Percentiles rank a stretch among this genome's conserved stretches.
Evolutionary conservation across 1,140 invertebrate genomes (phyloP).

Genomic region (Formica exsecta): DNA sequence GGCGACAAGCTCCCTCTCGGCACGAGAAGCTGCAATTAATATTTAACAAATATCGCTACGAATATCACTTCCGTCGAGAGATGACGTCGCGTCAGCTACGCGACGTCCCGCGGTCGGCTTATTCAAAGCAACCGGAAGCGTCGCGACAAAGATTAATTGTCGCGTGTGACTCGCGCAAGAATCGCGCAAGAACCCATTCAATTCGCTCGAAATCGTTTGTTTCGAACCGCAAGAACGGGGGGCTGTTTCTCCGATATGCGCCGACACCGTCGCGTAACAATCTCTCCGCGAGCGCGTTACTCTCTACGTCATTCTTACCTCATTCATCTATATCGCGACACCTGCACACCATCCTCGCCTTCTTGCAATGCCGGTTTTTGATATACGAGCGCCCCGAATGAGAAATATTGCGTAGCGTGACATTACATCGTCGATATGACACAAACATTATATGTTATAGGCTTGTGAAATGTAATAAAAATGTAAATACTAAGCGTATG

Average conservation of each 20-base stretch:
- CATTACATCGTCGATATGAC: background rate
- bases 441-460: background rate
- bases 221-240: background rate
- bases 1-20: background rate
- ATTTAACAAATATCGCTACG: conserved; percentile 51
- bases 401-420: conserved; percentile 7
- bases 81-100: conserved; percentile 41
- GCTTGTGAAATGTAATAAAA: background rate
- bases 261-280: conserved; percentile 29
- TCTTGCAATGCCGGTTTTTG: background rate
- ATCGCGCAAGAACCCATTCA: conserved; percentile 23
- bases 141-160: conserved; percentile 48
- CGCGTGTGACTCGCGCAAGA: conserved; percentile 12
- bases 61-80: conserved; percentile 43
- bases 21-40: conserved; percentile 58
- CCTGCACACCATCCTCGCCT: background rate
- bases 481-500: background rate
- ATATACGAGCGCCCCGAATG: background rate
- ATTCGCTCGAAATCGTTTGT: conserved; percentile 31
- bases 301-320: conserved; percentile 42
- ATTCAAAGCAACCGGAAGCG: conserved; percentile 51
- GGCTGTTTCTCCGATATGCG: conserved; percentile 17
- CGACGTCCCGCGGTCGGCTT: conserved; percentile 33
- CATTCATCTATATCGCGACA: conserved; percentile 38
- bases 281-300: conserved; percentile 7